Conservation (phyloP, 2,113 vertebrate genomes). For the Triplophysa rosa region DNA sequence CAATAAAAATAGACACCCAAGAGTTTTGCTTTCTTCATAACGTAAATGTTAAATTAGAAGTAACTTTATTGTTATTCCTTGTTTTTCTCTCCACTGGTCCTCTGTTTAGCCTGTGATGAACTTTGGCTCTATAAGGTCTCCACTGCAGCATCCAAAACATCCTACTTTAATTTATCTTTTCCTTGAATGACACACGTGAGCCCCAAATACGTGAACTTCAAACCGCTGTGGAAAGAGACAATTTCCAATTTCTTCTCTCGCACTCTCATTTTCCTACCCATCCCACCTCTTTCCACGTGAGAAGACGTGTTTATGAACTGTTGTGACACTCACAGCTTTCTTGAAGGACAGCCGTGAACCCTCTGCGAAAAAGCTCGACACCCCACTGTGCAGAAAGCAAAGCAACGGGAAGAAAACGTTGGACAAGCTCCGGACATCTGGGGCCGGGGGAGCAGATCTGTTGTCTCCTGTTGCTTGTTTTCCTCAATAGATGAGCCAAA, state of each 20-base stretch:
- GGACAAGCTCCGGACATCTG: not conserved
- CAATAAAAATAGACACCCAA: not conserved
- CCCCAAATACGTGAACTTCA: constrained; percentile 13
- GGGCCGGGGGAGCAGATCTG: not conserved
- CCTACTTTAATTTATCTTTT: constrained; percentile 13
- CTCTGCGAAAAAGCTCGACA: constrained; percentile 23
- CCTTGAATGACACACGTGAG: constrained; percentile 18
- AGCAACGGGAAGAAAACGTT: constrained; percentile 15
- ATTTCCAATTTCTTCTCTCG: not conserved
- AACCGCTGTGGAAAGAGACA: constrained; percentile 22
- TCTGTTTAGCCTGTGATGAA: constrained; percentile 8
- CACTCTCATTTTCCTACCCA: not conserved
- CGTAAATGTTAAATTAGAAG: not conserved
- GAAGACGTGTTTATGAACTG: constrained; percentile 41
- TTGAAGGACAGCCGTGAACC: not conserved
- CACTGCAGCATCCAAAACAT: constrained; percentile 34
- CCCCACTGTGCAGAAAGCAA: not conserved
- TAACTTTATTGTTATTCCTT: not conserved
- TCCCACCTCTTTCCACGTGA: constrained; percentile 44
- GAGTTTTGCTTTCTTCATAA: not conserved
- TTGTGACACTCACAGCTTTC: constrained; percentile 35
- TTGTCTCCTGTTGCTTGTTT: not conserved
- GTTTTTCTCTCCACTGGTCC: constrained; percentile 13
- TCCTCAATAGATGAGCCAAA: not conserved
- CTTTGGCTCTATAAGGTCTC: constrained; percentile 16